Evolutionary conservation across 2,888 invertebrate species (phyloP).

Genomic region (Sarcophaga subvicina): DNA sequence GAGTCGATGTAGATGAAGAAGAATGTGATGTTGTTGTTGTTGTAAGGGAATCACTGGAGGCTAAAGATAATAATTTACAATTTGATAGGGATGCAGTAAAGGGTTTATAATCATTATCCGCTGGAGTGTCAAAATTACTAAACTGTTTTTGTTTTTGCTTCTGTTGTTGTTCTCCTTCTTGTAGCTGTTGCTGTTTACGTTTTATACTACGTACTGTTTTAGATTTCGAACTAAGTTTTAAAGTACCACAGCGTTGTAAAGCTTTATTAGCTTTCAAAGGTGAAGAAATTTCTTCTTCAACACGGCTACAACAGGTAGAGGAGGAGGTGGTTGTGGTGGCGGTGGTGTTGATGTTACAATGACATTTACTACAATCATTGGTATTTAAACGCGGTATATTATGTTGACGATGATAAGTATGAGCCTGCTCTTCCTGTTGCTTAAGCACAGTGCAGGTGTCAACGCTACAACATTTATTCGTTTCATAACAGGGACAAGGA

Average conservation of each 20-base stretch:
- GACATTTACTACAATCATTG: conserved; percentile 43
- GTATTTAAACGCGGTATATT: conserved; percentile 43
- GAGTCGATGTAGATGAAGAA: conserved; percentile 47
- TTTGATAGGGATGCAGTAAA: conserved; percentile 44
- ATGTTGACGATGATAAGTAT: not conserved
- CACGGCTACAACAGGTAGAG: conserved; percentile 17
- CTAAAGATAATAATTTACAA: conserved; percentile 74
- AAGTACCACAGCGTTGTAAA: conserved; percentile 73
- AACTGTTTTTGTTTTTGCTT: conserved; percentile 63
- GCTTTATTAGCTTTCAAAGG: conserved; percentile 26
- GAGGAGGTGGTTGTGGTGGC: conserved; percentile 34
- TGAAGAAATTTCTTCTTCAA: not conserved
- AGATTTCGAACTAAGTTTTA: conserved; percentile 67
- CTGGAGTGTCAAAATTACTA: not conserved
- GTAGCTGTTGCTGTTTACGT: conserved; percentile 72
- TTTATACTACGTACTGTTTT: conserved; percentile 75
- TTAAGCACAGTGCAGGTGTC: conserved; percentile 42
- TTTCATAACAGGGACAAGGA: conserved; percentile 75
- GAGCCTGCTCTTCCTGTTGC: not conserved
- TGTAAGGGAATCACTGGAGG: conserved; percentile 66
- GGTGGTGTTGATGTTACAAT: conserved; percentile 33
- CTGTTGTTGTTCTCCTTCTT: conserved; percentile 59
- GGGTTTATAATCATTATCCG: conserved; percentile 44
- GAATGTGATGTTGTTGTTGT: conserved; percentile 32
- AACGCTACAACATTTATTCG: conserved; percentile 48